These are phyloP conservation scores for Drosophila santomea DNA, from an alignment of 1,140 invertebrate species.

Conservation along the genomic window DNA sequence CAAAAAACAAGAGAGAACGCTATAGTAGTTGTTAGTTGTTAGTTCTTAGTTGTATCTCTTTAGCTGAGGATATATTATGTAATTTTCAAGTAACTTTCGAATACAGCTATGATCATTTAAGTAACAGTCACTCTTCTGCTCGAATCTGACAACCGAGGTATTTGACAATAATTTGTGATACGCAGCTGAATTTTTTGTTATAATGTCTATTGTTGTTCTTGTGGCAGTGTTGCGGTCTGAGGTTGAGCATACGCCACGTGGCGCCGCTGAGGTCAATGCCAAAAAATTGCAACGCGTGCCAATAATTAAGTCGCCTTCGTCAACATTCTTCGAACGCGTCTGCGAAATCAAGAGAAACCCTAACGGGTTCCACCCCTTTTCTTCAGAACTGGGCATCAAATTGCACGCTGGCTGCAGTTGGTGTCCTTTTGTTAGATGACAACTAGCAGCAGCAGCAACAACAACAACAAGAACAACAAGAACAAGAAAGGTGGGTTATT, in stretches of 20 bases:
- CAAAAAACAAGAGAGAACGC: no score
- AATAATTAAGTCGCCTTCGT: conserved; percentile 72
- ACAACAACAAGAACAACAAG: not conserved
- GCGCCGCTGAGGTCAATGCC: conserved; percentile 65
- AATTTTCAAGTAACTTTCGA: no score
- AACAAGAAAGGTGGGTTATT: conserved; percentile 47
- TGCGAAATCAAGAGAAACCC: conserved; percentile 9
- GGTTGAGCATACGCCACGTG: conserved; percentile 76
- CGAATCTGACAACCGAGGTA: no score
- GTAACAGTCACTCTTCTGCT: no score
- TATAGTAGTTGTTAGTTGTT: no score
- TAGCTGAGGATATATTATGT: no score
- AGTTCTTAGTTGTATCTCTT: no score
- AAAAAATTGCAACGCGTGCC: conserved; percentile 81
- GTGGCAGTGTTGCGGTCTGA: conserved; percentile 58
- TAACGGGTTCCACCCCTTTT: conserved; percentile 20
- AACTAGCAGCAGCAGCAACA: not conserved
- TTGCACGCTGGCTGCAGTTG: conserved; percentile 73
- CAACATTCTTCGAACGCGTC: conserved; percentile 11
- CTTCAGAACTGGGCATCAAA: conserved; percentile 64
- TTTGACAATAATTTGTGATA: conserved; percentile 42
- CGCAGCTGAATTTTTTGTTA: conserved; percentile 15
- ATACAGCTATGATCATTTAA: no score
- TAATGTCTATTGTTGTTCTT: conserved; percentile 19
- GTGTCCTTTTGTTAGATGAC: conserved; percentile 71